These are phyloP conservation scores for Suncus etruscus DNA, from an alignment of 2,113 vertebrate species.

Conservation along the genomic window DNA sequence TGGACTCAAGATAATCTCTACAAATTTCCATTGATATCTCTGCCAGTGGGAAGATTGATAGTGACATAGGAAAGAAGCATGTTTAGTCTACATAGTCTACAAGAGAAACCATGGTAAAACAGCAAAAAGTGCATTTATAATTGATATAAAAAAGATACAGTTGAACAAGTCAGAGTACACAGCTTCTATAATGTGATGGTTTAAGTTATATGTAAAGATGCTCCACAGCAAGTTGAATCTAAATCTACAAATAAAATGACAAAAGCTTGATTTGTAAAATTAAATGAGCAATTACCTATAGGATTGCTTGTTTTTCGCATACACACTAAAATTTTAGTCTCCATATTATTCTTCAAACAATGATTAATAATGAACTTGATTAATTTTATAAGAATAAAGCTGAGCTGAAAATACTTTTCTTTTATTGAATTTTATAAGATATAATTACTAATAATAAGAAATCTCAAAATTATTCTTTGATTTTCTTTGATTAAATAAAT, in stretches of 20 bases:
- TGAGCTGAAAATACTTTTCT: background rate
- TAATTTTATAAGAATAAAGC: background rate
- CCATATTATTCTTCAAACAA: background rate
- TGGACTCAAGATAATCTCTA: no score
- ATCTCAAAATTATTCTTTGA: slow-evolving; percentile 6
- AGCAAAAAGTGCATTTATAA: no score
- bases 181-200: background rate
- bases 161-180: background rate
- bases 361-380: background rate
- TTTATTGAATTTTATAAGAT: background rate
- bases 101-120: no score
- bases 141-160: background rate
- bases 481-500: background rate
- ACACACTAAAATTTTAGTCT: background rate
- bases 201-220: background rate
- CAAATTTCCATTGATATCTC: no score
- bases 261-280: background rate
- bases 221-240: background rate
- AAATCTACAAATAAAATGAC: background rate
- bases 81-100: no score
- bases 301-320: background rate
- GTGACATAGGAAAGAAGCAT: no score
- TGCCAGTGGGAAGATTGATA: no score
- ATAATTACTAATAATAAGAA: background rate
- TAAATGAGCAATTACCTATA: background rate